Evolutionary conservation across 2,888 invertebrate genomes (phyloP).

Genomic region (Archips crataeganus): DNA sequence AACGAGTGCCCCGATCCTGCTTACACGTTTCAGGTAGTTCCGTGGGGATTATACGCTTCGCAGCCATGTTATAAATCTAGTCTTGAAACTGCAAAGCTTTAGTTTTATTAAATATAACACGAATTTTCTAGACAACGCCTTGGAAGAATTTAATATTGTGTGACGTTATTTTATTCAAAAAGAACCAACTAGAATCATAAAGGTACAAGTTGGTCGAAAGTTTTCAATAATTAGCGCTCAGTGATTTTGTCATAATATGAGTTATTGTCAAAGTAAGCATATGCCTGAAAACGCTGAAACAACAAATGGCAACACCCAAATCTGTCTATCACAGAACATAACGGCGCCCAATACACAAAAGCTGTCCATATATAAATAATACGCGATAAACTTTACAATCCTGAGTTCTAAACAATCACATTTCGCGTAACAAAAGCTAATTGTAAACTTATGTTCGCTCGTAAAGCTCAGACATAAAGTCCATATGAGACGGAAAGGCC

Average conservation of each 20-base stretch:
- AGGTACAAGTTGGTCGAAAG: not conserved
- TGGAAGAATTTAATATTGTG: not conserved
- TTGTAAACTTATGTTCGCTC: conserved; percentile 21
- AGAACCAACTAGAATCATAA: not conserved
- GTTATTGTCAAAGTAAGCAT: not conserved
- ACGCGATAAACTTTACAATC: conserved; percentile 15
- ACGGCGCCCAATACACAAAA: conserved; percentile 6
- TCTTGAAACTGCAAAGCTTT: conserved; percentile 21
- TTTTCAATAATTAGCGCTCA: not conserved
- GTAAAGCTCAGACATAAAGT: conserved; percentile 28
- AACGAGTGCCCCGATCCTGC: conserved; percentile 31
- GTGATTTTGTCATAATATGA: not conserved
- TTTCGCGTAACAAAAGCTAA: conserved; percentile 28
- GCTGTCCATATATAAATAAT: conserved; percentile 9
- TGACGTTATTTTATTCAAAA: not conserved
- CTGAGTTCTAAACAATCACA: conserved; percentile 24
- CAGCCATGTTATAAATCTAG: conserved; percentile 33
- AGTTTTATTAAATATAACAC: conserved; percentile 41
- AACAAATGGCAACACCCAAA: not conserved
- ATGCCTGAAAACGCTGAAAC: not conserved
- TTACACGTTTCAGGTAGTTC: conserved; percentile 27
- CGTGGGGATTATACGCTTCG: conserved; percentile 34
- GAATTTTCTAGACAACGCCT: conserved; percentile 13
- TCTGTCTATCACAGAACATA: conserved; percentile 1
- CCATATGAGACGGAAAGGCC: conserved; percentile 42